Base-by-base conservation (phyloP, 2,797 vertebrate species). In the Aeoliscus strigatus region DNA sequence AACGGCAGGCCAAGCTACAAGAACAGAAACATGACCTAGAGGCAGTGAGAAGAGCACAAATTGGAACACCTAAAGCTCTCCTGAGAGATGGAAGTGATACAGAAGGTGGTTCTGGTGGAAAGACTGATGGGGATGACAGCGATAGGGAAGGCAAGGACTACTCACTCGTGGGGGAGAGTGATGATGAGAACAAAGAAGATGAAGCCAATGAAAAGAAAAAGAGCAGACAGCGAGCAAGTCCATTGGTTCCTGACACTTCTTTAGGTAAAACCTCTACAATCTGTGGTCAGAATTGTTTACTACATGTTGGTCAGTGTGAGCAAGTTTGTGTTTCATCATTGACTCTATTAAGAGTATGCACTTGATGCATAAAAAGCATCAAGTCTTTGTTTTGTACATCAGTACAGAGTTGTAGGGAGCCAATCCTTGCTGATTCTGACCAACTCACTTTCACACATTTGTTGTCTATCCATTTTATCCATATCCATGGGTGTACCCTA, bases 401-500 rank as follows among this genome's bases (percentile, higher is more conserved):
- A 25, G 10, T 30, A 44, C 13, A 44, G 4, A 33, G 9, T 10
- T 51, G 12, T 21, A n/a, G n/a, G n/a, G n/a, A n/a, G n/a, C n/a
- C n/a, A n/a, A n/a, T 26, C 32, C 23, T 10, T 8, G 18, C 2
- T 14, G 37, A 4, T 28, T 49, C 8, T 29, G 17, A 40, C 39
- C 9, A 39, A 6, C n/a, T n/a, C n/a, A n/a, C n/a, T n/a, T n/a
- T n/a, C n/a, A n/a, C n/a, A n/a, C n/a, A n/a, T n/a, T n/a, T n/a
- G n/a, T 40, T 10, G 7, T 5, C 1, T 26, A 43, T n/a, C 36
- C 4, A n/a, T 60, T 54, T 56, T 12, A 27, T 67, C 41, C 37
- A 88, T 85, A 82, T 5, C 81, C 82, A 0, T 78, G 66, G 1
- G 84, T 87, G 52, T 77, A 78, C 68, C 83, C 94, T 63, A 88